Evolutionary conservation across 92 coral and sea anemone species (phyloP).

Genomic region (Palythoa heliodiscus): DNA sequence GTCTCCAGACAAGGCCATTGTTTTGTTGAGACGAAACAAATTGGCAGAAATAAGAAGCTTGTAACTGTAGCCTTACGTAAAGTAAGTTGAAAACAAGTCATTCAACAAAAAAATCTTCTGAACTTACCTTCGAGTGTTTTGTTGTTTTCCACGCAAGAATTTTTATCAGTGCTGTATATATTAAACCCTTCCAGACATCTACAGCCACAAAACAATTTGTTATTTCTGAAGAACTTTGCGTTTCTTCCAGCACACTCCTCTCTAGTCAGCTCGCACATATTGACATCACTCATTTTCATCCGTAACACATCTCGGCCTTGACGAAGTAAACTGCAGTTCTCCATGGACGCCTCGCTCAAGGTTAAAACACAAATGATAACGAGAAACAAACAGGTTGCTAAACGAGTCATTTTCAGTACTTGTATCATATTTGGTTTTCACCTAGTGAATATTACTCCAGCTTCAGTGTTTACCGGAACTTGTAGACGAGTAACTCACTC

Average conservation of each 20-base stretch:
- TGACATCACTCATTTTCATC: no score
- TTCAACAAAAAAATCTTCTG: neutral
- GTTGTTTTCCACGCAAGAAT: constrained; percentile 14
- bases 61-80: neutral
- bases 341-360: neutral
- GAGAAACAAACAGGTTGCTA: neutral
- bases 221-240: neutral
- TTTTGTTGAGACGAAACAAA: no score
- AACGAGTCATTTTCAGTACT: neutral
- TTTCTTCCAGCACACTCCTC: neutral
- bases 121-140: constrained; percentile 3
- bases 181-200: neutral
- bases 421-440: neutral
- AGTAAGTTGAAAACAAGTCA: neutral
- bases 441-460: neutral
- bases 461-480: neutral
- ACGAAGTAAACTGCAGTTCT: constrained; percentile 5
- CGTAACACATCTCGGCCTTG: neutral
- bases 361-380: neutral
- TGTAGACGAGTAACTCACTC: neutral
- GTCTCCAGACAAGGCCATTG: no score
- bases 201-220: constrained; percentile 7
- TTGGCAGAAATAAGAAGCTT: neutral
- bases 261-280: neutral
- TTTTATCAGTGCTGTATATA: neutral